These are phyloP conservation scores for Ciconia nigra DNA, from an alignment of 2,797 vertebrate genomes.

Conservation along the genomic window DNA sequence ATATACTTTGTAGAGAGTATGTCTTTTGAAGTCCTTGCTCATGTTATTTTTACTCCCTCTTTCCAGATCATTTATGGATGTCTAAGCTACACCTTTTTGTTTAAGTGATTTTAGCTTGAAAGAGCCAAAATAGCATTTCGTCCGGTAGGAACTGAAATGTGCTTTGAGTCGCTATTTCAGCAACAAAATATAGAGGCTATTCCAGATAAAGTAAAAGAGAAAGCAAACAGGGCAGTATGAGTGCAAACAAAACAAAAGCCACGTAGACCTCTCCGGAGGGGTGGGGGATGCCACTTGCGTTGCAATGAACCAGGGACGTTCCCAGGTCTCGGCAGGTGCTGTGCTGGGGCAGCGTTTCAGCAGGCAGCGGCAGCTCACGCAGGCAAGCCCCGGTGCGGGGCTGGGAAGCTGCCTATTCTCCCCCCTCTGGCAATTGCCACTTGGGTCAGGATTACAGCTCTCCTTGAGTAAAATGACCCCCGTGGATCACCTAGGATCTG, in stretches of 20 bases:
- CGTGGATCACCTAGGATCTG: background rate
- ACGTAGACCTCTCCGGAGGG: fast-evolving
- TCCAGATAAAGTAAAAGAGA: background rate
- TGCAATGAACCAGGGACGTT: background rate
- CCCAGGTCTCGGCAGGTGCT: fast-evolving
- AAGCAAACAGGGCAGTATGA: background rate
- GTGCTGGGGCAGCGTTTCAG: background rate
- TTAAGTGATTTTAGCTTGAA: background rate
- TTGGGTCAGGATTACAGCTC: background rate
- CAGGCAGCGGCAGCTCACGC: background rate
- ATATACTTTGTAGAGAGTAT: background rate
- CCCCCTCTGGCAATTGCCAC: background rate
- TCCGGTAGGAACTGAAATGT: background rate
- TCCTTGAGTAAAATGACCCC: background rate
- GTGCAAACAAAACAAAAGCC: background rate
- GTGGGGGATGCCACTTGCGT: fast-evolving
- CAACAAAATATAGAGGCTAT: background rate
- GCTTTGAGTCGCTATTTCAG: background rate
- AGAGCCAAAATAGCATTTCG: background rate
- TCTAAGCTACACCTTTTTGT: background rate
- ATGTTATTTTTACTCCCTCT: background rate
- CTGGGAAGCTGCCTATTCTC: background rate
- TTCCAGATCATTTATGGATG: background rate
- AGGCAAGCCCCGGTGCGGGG: background rate
- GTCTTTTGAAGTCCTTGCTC: background rate